Evolutionary conservation across 2,113 vertebrate species (phyloP), one percentile per base, ranked within the genome.

Genomic region (Falco punctatus): DNA sequence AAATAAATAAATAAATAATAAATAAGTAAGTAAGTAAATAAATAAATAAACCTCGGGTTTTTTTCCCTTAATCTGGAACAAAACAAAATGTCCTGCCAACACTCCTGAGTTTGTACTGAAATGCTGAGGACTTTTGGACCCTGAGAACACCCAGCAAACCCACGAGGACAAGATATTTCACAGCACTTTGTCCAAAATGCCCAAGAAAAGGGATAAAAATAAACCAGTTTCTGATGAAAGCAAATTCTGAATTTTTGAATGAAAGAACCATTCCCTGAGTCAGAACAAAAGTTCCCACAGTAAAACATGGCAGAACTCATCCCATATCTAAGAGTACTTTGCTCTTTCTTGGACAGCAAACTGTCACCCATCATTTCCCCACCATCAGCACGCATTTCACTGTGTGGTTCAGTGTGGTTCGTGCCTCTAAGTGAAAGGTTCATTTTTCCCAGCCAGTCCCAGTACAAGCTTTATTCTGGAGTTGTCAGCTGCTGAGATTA

Each of bases 81-180:
- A 94, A 93, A 96, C 74, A 92, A 77, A 94, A 96, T 94, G 96
- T 96, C 44, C 93, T 94, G 90, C 90, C 96, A 96, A 88, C 49
- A 57, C 54, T 62, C 70, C 46, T 51, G 35, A 93, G 30, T 13
- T 96, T 58, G 49, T 94, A 48, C 69, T 79, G 86, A 97, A 94
- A 96, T 69, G 24, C 54, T 70, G 81, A 80, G 46, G 66, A 95
- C 30, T 46, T 95, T 7, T 93, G 86, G 44, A 92, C 51, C 87
- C 52, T 91, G 83, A 81, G 88, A 94, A 96, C 7, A 83, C 10
- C 11, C 65, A 75, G 11, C 42, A 83, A 21, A 57, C 23, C 54
- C n/a, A 64, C 52, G 46, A 79, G 49, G 33, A 93, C 52, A 84
- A 59, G 40, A 19, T 51, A 88, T 70, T 79, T 88, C 86, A 78